phyloP scores from a whole-genome alignment of 2,113 vertebrate genomes.

The Agelaius tricolor region DNA sequence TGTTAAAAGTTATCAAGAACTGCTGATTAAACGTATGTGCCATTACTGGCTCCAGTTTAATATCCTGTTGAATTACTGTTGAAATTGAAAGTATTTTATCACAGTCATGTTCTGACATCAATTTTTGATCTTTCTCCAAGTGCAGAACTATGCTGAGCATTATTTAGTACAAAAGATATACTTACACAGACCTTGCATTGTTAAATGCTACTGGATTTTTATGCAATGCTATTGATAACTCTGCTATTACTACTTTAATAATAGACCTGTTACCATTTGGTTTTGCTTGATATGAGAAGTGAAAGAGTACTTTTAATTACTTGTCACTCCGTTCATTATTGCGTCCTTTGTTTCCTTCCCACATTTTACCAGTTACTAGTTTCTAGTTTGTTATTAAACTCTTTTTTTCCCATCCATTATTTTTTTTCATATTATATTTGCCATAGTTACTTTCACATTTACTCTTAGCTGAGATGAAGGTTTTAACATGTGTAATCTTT shows the following conservation, averaged over 20 bases:
- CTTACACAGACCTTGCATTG: not conserved
- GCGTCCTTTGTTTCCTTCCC: not conserved
- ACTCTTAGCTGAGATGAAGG: not conserved
- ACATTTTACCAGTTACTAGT: not conserved
- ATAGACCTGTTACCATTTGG: not conserved
- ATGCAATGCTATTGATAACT: not conserved
- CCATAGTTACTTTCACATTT: not conserved
- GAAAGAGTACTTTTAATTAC: not conserved
- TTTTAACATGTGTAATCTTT: not conserved
- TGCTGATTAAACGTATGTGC: not conserved
- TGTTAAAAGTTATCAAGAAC: not conserved
- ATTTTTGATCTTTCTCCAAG: not conserved
- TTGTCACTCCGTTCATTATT: not conserved
- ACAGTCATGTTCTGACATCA: not conserved
- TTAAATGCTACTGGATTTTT: not conserved
- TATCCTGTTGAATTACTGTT: not conserved
- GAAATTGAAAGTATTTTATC: constrained; percentile 26
- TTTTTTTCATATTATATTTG: not conserved
- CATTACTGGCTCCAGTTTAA: not conserved
- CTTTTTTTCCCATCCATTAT: not conserved
- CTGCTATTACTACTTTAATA: not conserved
- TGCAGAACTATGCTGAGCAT: not conserved
- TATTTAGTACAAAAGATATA: not conserved
- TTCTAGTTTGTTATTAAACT: not conserved
- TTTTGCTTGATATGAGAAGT: not conserved